A percentile compares a stretch with the other conserved stretches of the same genome.
These are phyloP conservation scores for Torymus tubicola DNA, from an alignment of 2,888 invertebrate genomes.

Conservation along the genomic window DNA sequence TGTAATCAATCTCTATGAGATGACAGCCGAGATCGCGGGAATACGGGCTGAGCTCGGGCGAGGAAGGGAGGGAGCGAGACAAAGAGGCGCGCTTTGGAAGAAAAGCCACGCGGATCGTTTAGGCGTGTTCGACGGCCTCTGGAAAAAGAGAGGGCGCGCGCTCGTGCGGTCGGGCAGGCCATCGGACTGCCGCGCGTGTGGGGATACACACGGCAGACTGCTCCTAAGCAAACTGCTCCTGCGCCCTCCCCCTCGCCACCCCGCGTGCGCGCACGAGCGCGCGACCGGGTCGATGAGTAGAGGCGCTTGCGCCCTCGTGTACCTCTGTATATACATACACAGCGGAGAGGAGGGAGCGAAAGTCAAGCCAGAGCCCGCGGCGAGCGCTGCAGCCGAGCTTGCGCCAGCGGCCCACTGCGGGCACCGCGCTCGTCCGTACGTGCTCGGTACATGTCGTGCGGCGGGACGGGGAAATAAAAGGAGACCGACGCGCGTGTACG, in stretches of 20 bases:
- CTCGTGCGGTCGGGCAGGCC: background rate
- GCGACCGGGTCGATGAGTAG: slow-evolving; percentile 63
- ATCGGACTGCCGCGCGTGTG: no score
- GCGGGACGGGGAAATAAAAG: no score
- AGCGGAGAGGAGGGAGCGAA: no score
- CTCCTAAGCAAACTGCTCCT: slow-evolving; percentile 62
- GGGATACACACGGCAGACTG: slow-evolving; percentile 45
- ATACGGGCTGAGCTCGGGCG: background rate
- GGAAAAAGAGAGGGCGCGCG: background rate
- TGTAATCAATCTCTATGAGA: slow-evolving; percentile 60
- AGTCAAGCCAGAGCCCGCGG: no score
- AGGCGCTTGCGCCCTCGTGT: slow-evolving; percentile 63
- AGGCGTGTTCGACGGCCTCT: slow-evolving; percentile 18
- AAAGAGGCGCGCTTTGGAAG: slow-evolving; percentile 50
- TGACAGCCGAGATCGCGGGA: slow-evolving; percentile 50
- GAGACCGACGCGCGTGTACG: no score
- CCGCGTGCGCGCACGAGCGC: no score
- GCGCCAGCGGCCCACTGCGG: no score
- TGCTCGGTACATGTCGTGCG: no score
- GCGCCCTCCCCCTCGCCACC: no score
- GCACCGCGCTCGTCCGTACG: no score
- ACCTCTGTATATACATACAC: background rate
- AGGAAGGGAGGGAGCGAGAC: slow-evolving; percentile 36
- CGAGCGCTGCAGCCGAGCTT: no score
- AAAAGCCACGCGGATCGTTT: slow-evolving; percentile 34